Conservation (phyloP, 2,113 vertebrate genomes). For the Barnardius zonarius region DNA sequence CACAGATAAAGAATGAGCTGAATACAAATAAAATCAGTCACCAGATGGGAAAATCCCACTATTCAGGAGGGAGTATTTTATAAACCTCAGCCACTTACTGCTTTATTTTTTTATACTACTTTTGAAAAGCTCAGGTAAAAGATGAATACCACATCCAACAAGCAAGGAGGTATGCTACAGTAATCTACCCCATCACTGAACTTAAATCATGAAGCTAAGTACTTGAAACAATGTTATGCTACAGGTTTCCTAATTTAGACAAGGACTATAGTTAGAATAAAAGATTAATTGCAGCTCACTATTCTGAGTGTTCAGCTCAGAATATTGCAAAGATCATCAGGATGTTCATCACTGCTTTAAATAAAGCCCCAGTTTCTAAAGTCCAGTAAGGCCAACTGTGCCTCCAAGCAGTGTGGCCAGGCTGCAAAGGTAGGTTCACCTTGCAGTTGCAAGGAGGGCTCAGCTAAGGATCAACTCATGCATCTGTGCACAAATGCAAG, state of each 20-base stretch:
- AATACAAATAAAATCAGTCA: constrained; percentile 53
- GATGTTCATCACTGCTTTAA: not conserved
- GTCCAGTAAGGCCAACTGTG: not conserved
- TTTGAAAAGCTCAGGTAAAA: not conserved
- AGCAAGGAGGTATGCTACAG: not conserved
- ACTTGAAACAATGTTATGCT: not conserved
- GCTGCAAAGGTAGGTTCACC: not conserved
- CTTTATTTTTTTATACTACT: not conserved
- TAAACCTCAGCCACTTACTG: not conserved
- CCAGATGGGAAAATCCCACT: constrained; percentile 15
- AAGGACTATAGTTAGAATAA: not conserved
- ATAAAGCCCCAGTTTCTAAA: not conserved
- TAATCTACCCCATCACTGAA: not conserved
- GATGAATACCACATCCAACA: not conserved
- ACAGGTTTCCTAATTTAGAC: not conserved
- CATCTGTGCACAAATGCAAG: not conserved
- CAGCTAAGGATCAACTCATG: not conserved
- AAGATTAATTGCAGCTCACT: not conserved
- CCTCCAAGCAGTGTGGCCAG: not conserved
- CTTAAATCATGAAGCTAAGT: not conserved
- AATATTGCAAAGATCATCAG: not conserved
- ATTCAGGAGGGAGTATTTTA: constrained; percentile 6
- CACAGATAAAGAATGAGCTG: constrained; percentile 28
- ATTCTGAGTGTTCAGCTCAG: not conserved
- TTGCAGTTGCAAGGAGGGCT: not conserved